Percentiles rank a stretch among this genome's conserved stretches.
Evolutionary conservation across 1,140 invertebrate species (phyloP).

Genomic region (Drosophila mauritiana): DNA sequence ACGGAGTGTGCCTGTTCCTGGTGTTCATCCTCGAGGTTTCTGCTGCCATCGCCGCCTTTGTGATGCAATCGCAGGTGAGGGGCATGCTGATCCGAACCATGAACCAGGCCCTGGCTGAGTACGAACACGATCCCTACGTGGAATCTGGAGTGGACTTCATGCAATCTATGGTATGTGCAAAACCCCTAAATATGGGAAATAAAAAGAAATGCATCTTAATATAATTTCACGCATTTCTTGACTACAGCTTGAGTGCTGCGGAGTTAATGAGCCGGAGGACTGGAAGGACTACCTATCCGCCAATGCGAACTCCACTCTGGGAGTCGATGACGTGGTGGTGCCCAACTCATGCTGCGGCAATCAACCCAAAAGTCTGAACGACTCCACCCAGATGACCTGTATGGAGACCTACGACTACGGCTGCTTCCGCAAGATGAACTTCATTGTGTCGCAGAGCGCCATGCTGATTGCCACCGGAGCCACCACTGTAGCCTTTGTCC

Average conservation of each 20-base stretch:
- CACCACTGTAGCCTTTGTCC: slow-evolving; percentile 92
- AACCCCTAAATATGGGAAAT: neutral
- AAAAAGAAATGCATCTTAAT: neutral
- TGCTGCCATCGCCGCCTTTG: slow-evolving; percentile 92
- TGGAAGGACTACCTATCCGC: slow-evolving; percentile 86
- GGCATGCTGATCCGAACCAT: slow-evolving; percentile 87
- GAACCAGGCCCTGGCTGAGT: slow-evolving; percentile 86
- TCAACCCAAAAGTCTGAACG: slow-evolving; percentile 48
- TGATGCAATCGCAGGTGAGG: slow-evolving; percentile 88
- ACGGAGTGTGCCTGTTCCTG: slow-evolving; percentile 90
- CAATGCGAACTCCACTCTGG: slow-evolving; percentile 56
- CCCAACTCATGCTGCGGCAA: slow-evolving; percentile 87
- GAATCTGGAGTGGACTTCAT: slow-evolving; percentile 87
- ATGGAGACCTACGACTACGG: slow-evolving; percentile 86
- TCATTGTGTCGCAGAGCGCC: slow-evolving; percentile 90
- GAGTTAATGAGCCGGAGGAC: slow-evolving; percentile 87
- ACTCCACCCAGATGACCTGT: slow-evolving; percentile 54
- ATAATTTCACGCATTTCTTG: neutral
- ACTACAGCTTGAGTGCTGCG: slow-evolving; percentile 90
- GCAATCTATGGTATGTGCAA: slow-evolving; percentile 87
- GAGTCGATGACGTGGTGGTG: slow-evolving; percentile 83
- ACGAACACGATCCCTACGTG: slow-evolving; percentile 85
- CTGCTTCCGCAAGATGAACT: slow-evolving; percentile 88
- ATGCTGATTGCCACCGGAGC: slow-evolving; percentile 91
- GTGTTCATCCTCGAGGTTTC: slow-evolving; percentile 93